Evolutionary conservation across 2,888 invertebrate species (phyloP), one percentile per base, ranked within the genome.

Genomic region (Monoplex corrugatus): DNA sequence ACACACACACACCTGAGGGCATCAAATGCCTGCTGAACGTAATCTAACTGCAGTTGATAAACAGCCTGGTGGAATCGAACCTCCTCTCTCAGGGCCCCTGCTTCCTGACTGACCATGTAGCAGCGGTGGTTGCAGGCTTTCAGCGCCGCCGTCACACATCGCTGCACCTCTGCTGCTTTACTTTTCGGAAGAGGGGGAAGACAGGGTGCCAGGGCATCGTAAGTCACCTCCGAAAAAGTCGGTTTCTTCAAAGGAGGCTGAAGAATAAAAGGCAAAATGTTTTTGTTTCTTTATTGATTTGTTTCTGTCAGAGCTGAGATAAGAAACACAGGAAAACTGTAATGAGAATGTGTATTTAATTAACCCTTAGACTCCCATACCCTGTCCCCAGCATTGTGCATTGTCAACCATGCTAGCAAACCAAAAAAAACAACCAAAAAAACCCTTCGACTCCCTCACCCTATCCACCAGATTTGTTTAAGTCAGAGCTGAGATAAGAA

Each of bases 41-140:
- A 95, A 23, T 93, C 91, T 38, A 94, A 88, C 91, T 95, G 95
- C 16, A 94, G 88, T 83, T 94, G 92, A 87, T 95, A 95, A 0
- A 95, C 93, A 50, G 92, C 91, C 75, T 93, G 92, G 88, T 95
- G 95, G 90, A 95, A 95, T 44, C 93, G 93, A 35, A 95, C 90
- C 86, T 95, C 95, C 43, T 94, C 93, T 87, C 93, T 91, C 85
- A 94, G 86, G n/a, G 87, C 84, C 40, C 89, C 38, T 86, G 94
- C 94, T 93, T 95, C 92, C 68, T 92, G 92, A 45, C 91, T 91
- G 75, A 92, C 87, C 92, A 94, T 93, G 88, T 92, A 92, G 10
- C 92, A 90, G 85, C 91, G 91, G 80, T 94, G 94, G 91, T 94
- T 95, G 83, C 92, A 92, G 0, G 94, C 93, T 83, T 93, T 94